phyloP scores from a whole-genome alignment of 2,113 vertebrate genomes.

The Pogonocichla stellata region DNA sequence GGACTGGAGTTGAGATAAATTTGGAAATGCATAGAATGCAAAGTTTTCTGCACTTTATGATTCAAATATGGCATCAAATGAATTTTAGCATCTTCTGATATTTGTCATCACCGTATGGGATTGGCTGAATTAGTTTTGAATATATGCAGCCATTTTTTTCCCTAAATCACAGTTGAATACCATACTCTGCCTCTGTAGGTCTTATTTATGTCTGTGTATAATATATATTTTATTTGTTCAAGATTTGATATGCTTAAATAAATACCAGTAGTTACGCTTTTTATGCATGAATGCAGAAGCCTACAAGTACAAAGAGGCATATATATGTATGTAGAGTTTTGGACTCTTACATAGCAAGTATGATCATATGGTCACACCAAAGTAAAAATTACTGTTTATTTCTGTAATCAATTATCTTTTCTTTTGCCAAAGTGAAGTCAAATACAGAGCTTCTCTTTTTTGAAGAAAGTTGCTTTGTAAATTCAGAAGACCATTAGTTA shows the following conservation, averaged over 20 bases:
- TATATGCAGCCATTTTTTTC: neutral
- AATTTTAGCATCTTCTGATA: neutral
- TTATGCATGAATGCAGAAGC: neutral
- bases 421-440: neutral
- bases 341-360: neutral
- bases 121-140: neutral
- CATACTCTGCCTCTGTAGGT: neutral
- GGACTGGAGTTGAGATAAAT: neutral
- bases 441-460: neutral
- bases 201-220: neutral
- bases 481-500: neutral
- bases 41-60: neutral
- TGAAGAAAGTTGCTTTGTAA: neutral
- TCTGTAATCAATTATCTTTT: neutral
- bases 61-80: neutral
- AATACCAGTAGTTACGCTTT: neutral
- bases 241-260: neutral
- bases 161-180: neutral
- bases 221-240: neutral
- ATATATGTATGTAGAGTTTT: neutral
- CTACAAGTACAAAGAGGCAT: neutral
- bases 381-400: neutral
- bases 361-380: neutral
- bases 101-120: neutral
- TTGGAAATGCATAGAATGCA: neutral